Conservation (phyloP, 1,140 invertebrate genomes). For the Saccostrea echinata region DNA sequence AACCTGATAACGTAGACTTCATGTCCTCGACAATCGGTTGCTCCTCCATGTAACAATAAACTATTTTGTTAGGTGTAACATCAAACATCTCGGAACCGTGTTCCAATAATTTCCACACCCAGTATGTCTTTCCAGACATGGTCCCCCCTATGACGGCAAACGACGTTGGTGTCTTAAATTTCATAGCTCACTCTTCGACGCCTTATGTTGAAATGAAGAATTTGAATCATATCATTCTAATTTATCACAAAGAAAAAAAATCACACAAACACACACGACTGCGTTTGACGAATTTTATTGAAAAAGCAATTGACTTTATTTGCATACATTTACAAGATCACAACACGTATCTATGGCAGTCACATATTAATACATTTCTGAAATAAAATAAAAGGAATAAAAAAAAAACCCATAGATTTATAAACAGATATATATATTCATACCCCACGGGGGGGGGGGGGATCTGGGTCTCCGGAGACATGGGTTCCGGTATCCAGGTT, state of each 20-base stretch:
- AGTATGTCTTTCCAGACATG: conserved; percentile 44
- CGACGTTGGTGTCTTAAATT: conserved; percentile 29
- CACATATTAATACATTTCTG: not conserved
- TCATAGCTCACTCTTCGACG: not conserved
- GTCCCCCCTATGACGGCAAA: conserved; percentile 39
- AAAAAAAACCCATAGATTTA: not conserved
- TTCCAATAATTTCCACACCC: conserved; percentile 11
- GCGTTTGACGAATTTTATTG: not conserved
- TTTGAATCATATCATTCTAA: not conserved
- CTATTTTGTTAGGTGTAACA: conserved; percentile 19
- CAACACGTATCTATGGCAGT: not conserved
- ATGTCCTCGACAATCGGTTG: conserved; percentile 45
- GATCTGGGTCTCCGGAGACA: not conserved
- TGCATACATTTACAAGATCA: not conserved
- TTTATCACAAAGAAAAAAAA: not conserved
- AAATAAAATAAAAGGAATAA: not conserved
- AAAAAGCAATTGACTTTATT: not conserved
- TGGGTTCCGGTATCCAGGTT: not conserved
- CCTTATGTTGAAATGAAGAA: not conserved
- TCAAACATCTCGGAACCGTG: conserved; percentile 41
- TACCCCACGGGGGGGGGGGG: not conserved
- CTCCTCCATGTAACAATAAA: conserved; percentile 45
- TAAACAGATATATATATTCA: no score
- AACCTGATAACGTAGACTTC: conserved; percentile 22
- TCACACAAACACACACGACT: not conserved